phyloP scores from a whole-genome alignment of 2,888 invertebrate species.

The Agonopterix alstromeriana region DNA sequence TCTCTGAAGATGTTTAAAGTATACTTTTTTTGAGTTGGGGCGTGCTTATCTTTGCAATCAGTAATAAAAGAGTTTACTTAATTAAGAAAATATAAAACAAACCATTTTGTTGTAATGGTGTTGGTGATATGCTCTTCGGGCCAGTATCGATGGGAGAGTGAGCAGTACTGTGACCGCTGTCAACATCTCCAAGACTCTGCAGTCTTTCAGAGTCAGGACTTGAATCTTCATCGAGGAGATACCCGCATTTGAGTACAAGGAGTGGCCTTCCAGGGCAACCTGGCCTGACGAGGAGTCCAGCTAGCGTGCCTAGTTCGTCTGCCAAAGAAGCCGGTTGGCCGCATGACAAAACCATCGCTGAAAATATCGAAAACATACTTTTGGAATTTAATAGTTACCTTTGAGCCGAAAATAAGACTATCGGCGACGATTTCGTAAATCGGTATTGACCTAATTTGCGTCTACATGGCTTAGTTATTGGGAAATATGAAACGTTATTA shows the following conservation, averaged over 20 bases:
- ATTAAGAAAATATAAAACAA: conserved; percentile 9
- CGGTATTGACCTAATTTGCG: conserved; percentile 1
- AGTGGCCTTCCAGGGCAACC: conserved; percentile 73
- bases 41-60: neutral
- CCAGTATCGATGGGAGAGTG: conserved; percentile 91
- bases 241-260: conserved; percentile 84
- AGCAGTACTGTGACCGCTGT: conserved; percentile 94
- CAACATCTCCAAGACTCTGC: conserved; percentile 84
- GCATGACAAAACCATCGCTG: conserved; percentile 80
- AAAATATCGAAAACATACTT: conserved; percentile 23
- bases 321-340: conserved; percentile 81
- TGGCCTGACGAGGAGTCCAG: conserved; percentile 50
- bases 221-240: conserved; percentile 86
- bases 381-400: neutral
- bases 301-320: conserved; percentile 79
- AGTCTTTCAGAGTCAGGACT: conserved; percentile 92
- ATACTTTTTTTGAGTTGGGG: no score
- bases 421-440: conserved; percentile 3
- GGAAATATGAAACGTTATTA: no score
- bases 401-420: conserved; percentile 3
- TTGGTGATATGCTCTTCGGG: conserved; percentile 90
- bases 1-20: no score
- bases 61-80: no score
- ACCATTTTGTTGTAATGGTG: conserved; percentile 76
- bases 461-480: neutral